phyloP scores from a whole-genome alignment of 2,888 invertebrate species.

The Leptopterna dolabrata region DNA sequence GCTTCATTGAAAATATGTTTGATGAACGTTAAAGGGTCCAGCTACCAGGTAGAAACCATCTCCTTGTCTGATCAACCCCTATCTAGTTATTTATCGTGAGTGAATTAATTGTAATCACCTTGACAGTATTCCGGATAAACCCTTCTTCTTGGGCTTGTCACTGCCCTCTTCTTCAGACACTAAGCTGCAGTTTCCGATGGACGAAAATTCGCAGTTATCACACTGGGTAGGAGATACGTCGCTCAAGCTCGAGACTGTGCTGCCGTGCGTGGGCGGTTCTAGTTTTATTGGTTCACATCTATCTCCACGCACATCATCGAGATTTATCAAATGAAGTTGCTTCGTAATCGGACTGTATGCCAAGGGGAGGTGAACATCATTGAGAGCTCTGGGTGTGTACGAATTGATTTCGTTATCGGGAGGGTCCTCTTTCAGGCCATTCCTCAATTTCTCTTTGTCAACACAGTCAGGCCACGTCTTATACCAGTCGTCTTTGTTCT shows the following conservation, averaged over 20 bases:
- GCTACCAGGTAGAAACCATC: too few relatives aligned
- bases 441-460: conserved; percentile 64
- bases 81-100: too few relatives aligned
- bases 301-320: conserved; percentile 65
- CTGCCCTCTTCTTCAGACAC: conserved; percentile 66
- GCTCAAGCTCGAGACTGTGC: conserved; percentile 78
- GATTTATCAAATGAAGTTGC: conserved; percentile 71
- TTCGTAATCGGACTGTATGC: conserved; percentile 81
- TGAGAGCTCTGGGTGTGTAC: conserved; percentile 70
- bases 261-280: conserved; percentile 75
- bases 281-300: conserved; percentile 68
- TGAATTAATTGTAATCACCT: conserved; percentile 68
- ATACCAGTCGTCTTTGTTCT: conserved; percentile 67
- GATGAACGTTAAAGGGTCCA: too few relatives aligned
- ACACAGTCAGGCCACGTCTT: conserved; percentile 70
- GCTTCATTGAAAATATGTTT: too few relatives aligned
- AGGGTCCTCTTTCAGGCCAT: conserved; percentile 26
- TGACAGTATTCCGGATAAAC: conserved; percentile 74
- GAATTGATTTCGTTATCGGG: conserved; percentile 1
- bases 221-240: conserved; percentile 72
- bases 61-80: too few relatives aligned
- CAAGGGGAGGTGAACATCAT: conserved; percentile 78
- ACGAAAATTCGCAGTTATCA: conserved; percentile 67
- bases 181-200: conserved; percentile 62
- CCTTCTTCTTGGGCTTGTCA: conserved; percentile 72